Base-by-base conservation (phyloP, 2,888 invertebrate genomes). In the Gymnoscelis rufifasciata region DNA sequence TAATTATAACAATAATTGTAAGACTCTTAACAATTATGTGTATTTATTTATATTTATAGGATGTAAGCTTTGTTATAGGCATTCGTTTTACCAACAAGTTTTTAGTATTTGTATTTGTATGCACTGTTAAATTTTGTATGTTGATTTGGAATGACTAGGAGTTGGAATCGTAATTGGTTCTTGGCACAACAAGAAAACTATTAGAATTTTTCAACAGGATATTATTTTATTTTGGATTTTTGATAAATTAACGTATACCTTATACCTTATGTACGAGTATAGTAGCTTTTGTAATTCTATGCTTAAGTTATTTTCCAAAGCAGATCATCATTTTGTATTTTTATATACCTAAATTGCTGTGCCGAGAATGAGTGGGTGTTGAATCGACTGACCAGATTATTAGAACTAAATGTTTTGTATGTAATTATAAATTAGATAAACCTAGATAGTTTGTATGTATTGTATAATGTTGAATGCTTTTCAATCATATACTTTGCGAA, bases 331-430 rank as follows among this genome's bases (percentile, higher is more conserved):
- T 54, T 45, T 54, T 51, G 45, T 54, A 53, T 39, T 52, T 54
- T 48, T 51, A 31, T 53, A 55, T 45, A 19, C 19, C 5, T 35
- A 57, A 51, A 43, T 55, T 71, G 78, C 79, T 82, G 81, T 80
- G 80, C 49, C 76, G 59, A 75, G 83, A 80, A 80, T 71, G 64
- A 56, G 57, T 56, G 64, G 68, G 73, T 66, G 72, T 65, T 71
- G 67, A 76, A 76, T 77, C 68, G 87, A 87, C 86, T 86, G 87
- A 86, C 71, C 73, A 81, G 76, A 71, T 71, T 75, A 66, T 68
- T 77, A 77, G 68, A 64, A 52, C 70, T 74, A 68, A 74, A 81
- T 78, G 74, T 83, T 83, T 80, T 82, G 68, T 79, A 77, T 71
- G 65, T 72, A 63, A 64, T 64, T 71, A 68, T 68, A 67, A 63